Conservation (phyloP, 2,113 vertebrate genomes). For the Mormyrus iriodes region DNA sequence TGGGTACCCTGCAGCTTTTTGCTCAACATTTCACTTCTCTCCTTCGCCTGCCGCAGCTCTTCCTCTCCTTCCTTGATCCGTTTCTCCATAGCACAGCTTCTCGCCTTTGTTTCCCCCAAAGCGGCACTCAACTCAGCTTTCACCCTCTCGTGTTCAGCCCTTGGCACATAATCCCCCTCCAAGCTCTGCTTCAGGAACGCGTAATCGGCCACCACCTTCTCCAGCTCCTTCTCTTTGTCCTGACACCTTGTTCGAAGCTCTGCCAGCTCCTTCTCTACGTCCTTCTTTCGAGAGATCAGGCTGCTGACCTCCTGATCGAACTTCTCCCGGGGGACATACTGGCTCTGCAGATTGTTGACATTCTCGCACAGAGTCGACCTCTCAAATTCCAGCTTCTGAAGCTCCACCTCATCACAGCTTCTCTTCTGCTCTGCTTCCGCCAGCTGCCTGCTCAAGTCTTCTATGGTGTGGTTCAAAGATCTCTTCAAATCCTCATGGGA, state of each 20-base stretch:
- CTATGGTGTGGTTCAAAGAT: constrained; percentile 58
- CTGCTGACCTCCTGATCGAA: constrained; percentile 59
- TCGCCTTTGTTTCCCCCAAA: constrained; percentile 63
- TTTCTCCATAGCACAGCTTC: constrained; percentile 62
- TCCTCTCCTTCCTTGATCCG: constrained; percentile 55
- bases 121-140: constrained; percentile 57
- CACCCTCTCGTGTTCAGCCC: constrained; percentile 63
- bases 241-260: constrained; percentile 56
- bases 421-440: constrained; percentile 67
- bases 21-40: constrained; percentile 67
- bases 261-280: constrained; percentile 63
- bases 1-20: constrained; percentile 58
- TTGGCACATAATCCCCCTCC: constrained; percentile 63
- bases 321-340: constrained; percentile 58
- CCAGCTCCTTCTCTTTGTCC: constrained; percentile 57
- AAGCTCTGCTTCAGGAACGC: constrained; percentile 58
- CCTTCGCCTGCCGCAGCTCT: constrained; percentile 64
- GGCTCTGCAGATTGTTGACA: constrained; percentile 55
- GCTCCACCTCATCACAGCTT: constrained; percentile 66
- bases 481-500: constrained; percentile 71
- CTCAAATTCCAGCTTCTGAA: constrained; percentile 66
- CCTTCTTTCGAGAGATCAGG: constrained; percentile 54
- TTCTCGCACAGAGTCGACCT: constrained; percentile 59
- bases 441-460: constrained; percentile 75
- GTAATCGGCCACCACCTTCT: constrained; percentile 60